Conservation (phyloP, 2,113 vertebrate genomes). For the Campylorhamphus procurvoides region DNA sequence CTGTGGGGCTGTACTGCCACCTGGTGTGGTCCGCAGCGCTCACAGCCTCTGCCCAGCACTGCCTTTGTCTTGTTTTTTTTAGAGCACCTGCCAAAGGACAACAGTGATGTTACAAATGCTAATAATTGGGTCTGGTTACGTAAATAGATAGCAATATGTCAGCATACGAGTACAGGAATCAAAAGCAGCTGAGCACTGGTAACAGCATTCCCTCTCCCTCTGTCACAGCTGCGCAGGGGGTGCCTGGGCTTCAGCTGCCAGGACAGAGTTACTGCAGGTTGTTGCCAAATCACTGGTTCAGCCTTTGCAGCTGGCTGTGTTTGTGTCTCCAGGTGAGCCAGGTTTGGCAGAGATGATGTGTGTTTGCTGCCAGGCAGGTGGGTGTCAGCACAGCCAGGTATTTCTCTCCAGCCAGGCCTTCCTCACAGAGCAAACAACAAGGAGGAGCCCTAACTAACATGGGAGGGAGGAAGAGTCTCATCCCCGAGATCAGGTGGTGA, state of each 20-base stretch:
- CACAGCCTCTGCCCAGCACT: not conserved
- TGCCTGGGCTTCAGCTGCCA: not conserved
- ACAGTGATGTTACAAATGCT: rapidly evolving
- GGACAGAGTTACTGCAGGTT: not conserved
- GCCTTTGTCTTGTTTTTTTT: rapidly evolving
- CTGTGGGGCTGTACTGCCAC: conserved; percentile 6
- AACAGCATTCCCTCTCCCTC: not conserved
- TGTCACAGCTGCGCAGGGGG: not conserved
- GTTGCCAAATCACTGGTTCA: not conserved
- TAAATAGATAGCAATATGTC: not conserved
- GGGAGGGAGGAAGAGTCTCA: rapidly evolving
- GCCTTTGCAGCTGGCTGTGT: not conserved
- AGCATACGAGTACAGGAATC: not conserved
- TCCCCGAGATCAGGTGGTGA: not conserved
- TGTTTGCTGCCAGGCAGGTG: rapidly evolving
- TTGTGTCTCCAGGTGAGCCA: not conserved
- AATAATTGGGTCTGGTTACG: not conserved
- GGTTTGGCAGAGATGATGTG: too few relatives aligned
- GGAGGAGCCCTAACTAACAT: rapidly evolving
- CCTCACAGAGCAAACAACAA: rapidly evolving
- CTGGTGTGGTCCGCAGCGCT: not conserved
- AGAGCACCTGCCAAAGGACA: not conserved
- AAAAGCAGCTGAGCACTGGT: not conserved
- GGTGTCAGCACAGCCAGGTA: rapidly evolving
- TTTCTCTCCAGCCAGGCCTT: not conserved